Evolutionary conservation across 2,888 invertebrate species (phyloP), one percentile per base, ranked within the genome.

Genomic region (Cosmorhoe ocellata): DNA sequence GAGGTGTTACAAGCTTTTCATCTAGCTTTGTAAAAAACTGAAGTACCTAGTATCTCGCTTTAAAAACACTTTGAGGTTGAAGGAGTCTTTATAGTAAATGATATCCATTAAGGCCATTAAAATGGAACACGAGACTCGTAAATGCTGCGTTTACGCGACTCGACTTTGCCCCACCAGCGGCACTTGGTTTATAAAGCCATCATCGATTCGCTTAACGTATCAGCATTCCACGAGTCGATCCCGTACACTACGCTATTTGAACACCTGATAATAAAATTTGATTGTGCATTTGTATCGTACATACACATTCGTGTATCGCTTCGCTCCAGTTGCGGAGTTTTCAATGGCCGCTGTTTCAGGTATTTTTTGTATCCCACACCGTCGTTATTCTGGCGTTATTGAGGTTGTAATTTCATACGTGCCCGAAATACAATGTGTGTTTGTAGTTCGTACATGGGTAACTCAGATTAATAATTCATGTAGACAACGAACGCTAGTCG

Each of bases 51-150:
- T 18, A 18, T 18, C 18, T 18, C 18, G 18, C 18, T 18, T n/a
- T 2, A 18, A 18, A 18, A 18, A 18, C 18, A 4, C 4, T 18
- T 18, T 18, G 18, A 18, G 18, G 4, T 18, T 4, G n/a, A n/a
- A n/a, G n/a, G n/a, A n/a, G n/a, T 18, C 18, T 3, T 18, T 4
- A 18, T 24, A 3, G 18, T 52, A 49, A 45, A 47, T 41, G 36
- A 48, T 47, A 50, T 51, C 48, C 32, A 51, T 50, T 67, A 68
- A 38, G 64, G 54, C 67, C 69, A 76, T 75, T 72, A 52, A 63
- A 57, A 55, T 63, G 51, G 58, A 63, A 63, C 71, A 71, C 69
- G 70, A 62, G 58, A 57, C 40, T 52, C 38, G 43, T 49, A 59
- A 53, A 59, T 38, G 49, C 52, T 52, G 56, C 48, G 53, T 63